Base-by-base conservation (phyloP, 2,797 vertebrate genomes). In the Fundulus diaphanus region DNA sequence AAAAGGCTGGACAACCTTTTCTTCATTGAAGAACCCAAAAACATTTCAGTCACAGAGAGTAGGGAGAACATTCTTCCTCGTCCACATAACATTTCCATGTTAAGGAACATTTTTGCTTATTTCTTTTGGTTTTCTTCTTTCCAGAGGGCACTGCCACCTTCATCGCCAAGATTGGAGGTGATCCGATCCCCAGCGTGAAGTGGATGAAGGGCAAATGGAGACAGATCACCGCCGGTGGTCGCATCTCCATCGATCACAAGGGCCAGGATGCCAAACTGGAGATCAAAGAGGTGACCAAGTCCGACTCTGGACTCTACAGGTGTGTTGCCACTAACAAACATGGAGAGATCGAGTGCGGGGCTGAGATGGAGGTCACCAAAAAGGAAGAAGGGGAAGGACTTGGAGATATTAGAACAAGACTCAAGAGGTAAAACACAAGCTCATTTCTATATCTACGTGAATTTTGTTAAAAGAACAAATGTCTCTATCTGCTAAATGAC, bases 201-300 rank as follows among this genome's bases (percentile, higher is more conserved):
- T 99, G 98, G 98, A 96, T 98, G 92, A 99, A 99, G 90, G 98
- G 98, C 24, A 99, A 99, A 87, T 99, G 98, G 98, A 97, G 98
- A 71, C 97, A 99, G 76, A 94, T 99, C 85, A 98, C 96, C 68
- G 96, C 96, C 22, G 98, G 98, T 61, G 98, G 98, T 35, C 97
- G 98, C 0, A 90, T 99, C 81, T 90, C 82, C 61, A 94, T 98
- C 6, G 95, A 97, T 65, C 97, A 98, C 78, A 98, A 96, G 84
- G 98, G 97, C 48, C 96, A 96, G 22, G 97, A 99, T 56, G 94
- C 97, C 68, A 97, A 96, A 76, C 88, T 99, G 87, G 96, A 98
- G 92, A 99, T 99, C 87, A 96, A 88, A 79, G 97, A 98, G 13
- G 93, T 96, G 77, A 96, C 96, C 73, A 98, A 97, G 94, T 97